Evolutionary conservation across 2,113 vertebrate genomes (phyloP), one percentile per base, ranked within the genome.

Genomic region (Notarius lentiginosus): DNA sequence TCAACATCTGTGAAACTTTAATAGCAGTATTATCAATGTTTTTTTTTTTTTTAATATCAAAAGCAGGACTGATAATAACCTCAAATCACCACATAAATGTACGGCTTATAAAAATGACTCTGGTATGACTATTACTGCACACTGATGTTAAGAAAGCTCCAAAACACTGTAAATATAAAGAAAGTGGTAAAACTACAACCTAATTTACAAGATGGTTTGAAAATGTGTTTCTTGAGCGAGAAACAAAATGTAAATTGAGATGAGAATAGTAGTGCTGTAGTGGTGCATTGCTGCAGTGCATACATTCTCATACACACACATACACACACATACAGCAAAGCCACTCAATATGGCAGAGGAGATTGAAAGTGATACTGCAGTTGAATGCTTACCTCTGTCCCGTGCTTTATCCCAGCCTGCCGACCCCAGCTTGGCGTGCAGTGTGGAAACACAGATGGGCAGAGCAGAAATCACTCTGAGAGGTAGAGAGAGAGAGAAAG

Each of bases 341-440:
- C 66, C 63, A 70, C 49, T 84, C 12, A 14, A 27, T 58, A 66
- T 55, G 49, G 47, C 34, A 86, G 63, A 49, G 58, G 17, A 85
- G 24, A 51, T 51, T 53, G 34, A 79, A 83, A 34, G 79, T 47
- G 10, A 77, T 76, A 84, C 51, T 84, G 84, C 87, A 87, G 83
- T 49, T 85, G 41, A 84, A 58, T 63, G 88, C 90, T 88, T 79
- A 91, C 91, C 89, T 83, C 87, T 87, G 88, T 89, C 87, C 86
- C 70, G 77, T 75, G 66, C 88, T 68, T 82, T 79, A 76, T 88
- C 87, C 79, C 84, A 84, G 86, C 55, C 65, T 80, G 75, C 70
- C 72, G 27, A 81, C 83, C 86, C 88, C 89, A 82, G 89, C 81
- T 84, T 88, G 87, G 68, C 73, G 51, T 10, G 61, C 60, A 75